These are phyloP conservation scores for Lomographa bimaculata DNA, from an alignment of 2,888 invertebrate genomes.

Conservation along the genomic window DNA sequence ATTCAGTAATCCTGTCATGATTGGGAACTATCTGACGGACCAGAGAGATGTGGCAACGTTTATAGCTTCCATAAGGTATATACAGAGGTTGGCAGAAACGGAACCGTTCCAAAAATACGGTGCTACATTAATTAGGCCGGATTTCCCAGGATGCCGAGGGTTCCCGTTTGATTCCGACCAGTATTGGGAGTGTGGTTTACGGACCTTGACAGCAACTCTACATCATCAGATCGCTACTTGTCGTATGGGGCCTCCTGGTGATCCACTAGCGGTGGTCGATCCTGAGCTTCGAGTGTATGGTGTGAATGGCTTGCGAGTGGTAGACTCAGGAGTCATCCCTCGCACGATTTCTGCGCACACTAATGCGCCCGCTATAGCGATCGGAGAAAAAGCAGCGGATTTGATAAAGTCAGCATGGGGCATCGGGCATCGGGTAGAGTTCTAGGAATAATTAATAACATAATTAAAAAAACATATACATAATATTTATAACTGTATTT, in stretches of 20 bases:
- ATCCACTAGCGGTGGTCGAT: constrained; percentile 86
- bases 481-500: no score
- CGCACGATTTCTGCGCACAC: constrained; percentile 86
- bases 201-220: constrained; percentile 83
- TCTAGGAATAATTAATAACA: no score
- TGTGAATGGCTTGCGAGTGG: constrained; percentile 84
- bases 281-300: constrained; percentile 85
- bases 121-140: constrained; percentile 75
- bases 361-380: constrained; percentile 87
- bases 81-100: constrained; percentile 82
- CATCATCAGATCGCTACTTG: constrained; percentile 88
- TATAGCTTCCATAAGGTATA: constrained; percentile 84
- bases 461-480: no score
- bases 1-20: constrained; percentile 88
- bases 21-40: constrained; percentile 91
- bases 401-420: constrained; percentile 82
- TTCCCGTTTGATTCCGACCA: constrained; percentile 82
- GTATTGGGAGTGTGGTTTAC: constrained; percentile 88
- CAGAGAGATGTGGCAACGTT: constrained; percentile 83
- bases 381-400: constrained; percentile 88
- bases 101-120: constrained; percentile 84
- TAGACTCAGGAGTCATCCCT: constrained; percentile 88
- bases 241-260: constrained; percentile 87
- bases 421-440: constrained; percentile 9
- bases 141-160: constrained; percentile 78